These are phyloP conservation scores for Sinocyclocheilus anshuiensis DNA, from an alignment of 2,113 vertebrate species.

Conservation along the genomic window DNA sequence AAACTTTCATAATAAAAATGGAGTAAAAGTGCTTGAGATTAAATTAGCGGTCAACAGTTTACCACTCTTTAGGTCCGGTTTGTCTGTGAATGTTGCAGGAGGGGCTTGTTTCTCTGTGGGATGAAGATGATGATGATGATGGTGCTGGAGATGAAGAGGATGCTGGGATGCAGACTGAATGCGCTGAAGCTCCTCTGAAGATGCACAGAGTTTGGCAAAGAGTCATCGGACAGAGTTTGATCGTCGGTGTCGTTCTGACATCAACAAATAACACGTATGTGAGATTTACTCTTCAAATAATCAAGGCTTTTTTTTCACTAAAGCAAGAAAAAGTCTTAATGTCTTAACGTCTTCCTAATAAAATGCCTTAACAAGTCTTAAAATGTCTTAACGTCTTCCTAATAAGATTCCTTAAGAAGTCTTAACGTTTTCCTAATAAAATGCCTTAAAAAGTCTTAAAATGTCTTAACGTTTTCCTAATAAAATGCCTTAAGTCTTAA, in stretches of 20 bases:
- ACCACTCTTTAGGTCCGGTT: neutral
- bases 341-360: too few species aligned
- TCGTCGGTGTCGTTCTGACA: slow-evolving; percentile 82
- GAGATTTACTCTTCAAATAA: neutral
- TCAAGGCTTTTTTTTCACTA: too few species aligned
- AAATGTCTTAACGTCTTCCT: too few species aligned
- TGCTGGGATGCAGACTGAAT: slow-evolving; percentile 57
- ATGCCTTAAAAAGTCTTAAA: too few species aligned
- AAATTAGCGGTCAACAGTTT: neutral
- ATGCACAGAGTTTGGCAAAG: slow-evolving; percentile 86
- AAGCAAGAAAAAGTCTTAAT: too few species aligned
- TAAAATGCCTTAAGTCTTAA: too few species aligned
- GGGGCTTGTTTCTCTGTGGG: slow-evolving; percentile 86
- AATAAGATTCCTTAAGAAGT: too few species aligned
- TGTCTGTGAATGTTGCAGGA: slow-evolving; percentile 70
- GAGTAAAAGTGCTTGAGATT: neutral
- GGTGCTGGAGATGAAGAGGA: slow-evolving; percentile 51
- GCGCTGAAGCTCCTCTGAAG: slow-evolving; percentile 65
- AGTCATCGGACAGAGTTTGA: slow-evolving; percentile 79
- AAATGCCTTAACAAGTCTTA: too few species aligned
- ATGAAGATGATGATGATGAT: slow-evolving; percentile 76
- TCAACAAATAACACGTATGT: slow-evolving; percentile 77
- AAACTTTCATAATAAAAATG: neutral
- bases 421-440: too few species aligned
- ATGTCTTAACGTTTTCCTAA: too few species aligned